Evolutionary conservation across 2,888 invertebrate genomes (phyloP), one percentile per base, ranked within the genome.

Genomic region (Ophion ventricosus): DNA sequence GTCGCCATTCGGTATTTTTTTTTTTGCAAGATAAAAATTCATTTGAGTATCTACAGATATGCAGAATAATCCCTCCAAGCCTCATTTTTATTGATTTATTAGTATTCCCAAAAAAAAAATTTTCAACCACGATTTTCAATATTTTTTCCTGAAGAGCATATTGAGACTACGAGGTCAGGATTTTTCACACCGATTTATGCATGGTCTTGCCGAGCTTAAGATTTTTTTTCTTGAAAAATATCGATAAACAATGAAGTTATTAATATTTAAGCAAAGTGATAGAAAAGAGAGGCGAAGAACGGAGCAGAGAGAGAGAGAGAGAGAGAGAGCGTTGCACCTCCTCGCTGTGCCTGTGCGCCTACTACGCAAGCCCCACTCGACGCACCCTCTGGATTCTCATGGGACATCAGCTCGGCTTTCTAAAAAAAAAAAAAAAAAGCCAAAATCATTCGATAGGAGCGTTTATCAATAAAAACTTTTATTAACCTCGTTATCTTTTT

Each of bases 311-410:
- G 56, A 56, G 56, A 56, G n/a, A n/a, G n/a, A 20, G 35, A 57
- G 64, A 20, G 35, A 57, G 64, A 54, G 11, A 8, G 35, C 59
- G 56, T 26, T 43, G 0, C 25, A 88, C 81, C 89, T 90, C 87
- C 80, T 76, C 61, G 59, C 5, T 26, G 20, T 17, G 78, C 80
- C 86, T 92, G 87, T 26, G 80, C 74, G 61, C 91, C 91, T 91
- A 84, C 29, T 91, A 87, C 80, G n/a, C 73, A 87, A 89, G 88
- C 90, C 91, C 90, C 91, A 92, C 90, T 90, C 88, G 89, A 90
- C 89, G 90, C 90, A 91, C 91, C 90, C 91, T 91, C 89, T 91
- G 88, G 87, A 90, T 91, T 91, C 89, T 89, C 90, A 90, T 89
- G 88, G 87, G 88, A 90, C 88, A 72, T 89, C 80, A 82, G 80